These are phyloP conservation scores for Apostichopus leukothele DNA, from an alignment of 53 echinoderm and acorn worm species.

Conservation along the genomic window DNA sequence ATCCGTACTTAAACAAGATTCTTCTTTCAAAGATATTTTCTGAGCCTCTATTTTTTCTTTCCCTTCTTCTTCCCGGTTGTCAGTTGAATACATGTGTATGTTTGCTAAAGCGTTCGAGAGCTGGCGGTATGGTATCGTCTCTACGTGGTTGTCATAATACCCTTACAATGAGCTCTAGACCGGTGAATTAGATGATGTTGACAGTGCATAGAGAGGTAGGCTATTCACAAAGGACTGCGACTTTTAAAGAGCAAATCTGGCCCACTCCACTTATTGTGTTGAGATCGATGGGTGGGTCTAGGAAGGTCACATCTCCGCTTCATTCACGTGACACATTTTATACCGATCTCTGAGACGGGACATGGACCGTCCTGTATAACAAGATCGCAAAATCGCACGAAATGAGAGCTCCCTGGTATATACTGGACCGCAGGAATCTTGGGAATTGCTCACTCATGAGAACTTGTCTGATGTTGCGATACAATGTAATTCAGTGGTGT, in stretches of 20 bases:
- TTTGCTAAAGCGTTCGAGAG: background rate
- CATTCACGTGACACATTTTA: too few relatives aligned
- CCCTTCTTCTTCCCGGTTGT: background rate
- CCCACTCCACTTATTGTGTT: background rate
- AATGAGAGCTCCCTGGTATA: too few relatives aligned
- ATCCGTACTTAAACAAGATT: slow-evolving; percentile 16
- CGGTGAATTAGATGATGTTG: background rate
- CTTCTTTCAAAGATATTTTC: background rate
- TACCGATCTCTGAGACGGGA: too few relatives aligned
- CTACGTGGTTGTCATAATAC: slow-evolving; percentile 16
- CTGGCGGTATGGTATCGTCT: background rate
- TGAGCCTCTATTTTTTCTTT: background rate
- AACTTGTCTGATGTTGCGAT: too few relatives aligned
- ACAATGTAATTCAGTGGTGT: too few relatives aligned
- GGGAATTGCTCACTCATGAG: too few relatives aligned
- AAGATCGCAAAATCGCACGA: too few relatives aligned
- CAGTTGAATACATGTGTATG: background rate
- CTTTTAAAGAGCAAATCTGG: background rate
- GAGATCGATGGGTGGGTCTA: background rate
- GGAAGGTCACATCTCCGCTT: too few relatives aligned
- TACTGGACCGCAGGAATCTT: too few relatives aligned
- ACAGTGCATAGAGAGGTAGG: background rate
- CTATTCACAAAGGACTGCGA: slow-evolving; percentile 10
- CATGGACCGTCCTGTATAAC: too few relatives aligned
- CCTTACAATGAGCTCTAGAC: background rate